Evolutionary conservation across 2,888 invertebrate species (phyloP).

Genomic region (Hyles lineata): DNA sequence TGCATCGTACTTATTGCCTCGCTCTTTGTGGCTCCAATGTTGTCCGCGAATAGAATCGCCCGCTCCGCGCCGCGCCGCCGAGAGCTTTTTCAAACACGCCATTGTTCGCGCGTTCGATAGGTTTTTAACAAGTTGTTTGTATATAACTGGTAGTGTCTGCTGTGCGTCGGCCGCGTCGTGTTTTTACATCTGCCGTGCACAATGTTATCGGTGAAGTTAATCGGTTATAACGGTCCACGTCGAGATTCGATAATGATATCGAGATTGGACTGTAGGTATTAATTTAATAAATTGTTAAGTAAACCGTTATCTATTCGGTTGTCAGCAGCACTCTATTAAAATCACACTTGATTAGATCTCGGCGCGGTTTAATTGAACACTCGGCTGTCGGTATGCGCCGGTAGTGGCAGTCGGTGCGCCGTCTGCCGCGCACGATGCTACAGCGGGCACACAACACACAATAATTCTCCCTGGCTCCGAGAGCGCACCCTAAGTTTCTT

Average conservation of each 20-base stretch:
- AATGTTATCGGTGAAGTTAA: slow-evolving; percentile 47
- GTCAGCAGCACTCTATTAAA: slow-evolving; percentile 72
- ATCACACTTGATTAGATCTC: slow-evolving; percentile 79
- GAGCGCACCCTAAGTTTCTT: slow-evolving; percentile 52
- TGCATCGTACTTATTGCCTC: slow-evolving; percentile 64
- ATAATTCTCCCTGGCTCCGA: slow-evolving; percentile 31
- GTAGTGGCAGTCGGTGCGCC: slow-evolving; percentile 36
- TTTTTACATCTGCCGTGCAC: slow-evolving; percentile 23
- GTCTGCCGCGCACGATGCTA: slow-evolving; percentile 49
- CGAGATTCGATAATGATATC: slow-evolving; percentile 58
- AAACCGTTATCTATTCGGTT: slow-evolving; percentile 59
- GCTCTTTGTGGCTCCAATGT: slow-evolving; percentile 60
- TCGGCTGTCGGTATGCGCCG: slow-evolving; percentile 63
- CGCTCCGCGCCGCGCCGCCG: slow-evolving; percentile 35
- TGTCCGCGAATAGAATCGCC: slow-evolving; percentile 55
- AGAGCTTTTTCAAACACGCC: slow-evolving; percentile 53
- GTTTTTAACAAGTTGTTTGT: slow-evolving; percentile 56
- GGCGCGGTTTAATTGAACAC: slow-evolving; percentile 74
- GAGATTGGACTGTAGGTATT: slow-evolving; percentile 51
- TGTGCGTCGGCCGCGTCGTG: not conserved
- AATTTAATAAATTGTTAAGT: slow-evolving; percentile 57
- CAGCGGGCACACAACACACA: slow-evolving; percentile 31
- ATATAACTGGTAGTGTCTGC: slow-evolving; percentile 35
- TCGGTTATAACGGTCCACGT: slow-evolving; percentile 55
- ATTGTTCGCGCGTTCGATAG: slow-evolving; percentile 45